Percentiles rank a stretch among this genome's conserved stretches.
These are phyloP conservation scores for Terebella lapidaria DNA, from an alignment of 2,888 invertebrate genomes.

Conservation along the genomic window DNA sequence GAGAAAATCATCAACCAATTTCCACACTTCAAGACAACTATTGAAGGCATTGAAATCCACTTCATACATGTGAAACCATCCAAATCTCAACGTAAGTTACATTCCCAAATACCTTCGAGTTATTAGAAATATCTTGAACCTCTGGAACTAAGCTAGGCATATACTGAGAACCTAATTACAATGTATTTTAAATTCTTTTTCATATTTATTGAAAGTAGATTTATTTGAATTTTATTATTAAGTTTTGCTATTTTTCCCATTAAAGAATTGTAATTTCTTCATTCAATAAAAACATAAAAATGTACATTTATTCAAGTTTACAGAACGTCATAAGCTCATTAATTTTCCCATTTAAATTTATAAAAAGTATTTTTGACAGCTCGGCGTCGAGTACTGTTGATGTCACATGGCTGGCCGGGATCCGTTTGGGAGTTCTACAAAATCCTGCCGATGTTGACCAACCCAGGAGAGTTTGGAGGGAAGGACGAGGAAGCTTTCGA, in stretches of 20 bases:
- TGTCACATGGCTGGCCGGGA: slow-evolving; percentile 84
- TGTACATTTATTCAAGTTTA: too few relatives aligned
- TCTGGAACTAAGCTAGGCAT: too few relatives aligned
- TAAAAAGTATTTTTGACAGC: too few relatives aligned
- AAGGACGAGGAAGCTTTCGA: slow-evolving; percentile 35
- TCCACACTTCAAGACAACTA: slow-evolving; percentile 70
- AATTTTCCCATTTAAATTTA: too few relatives aligned
- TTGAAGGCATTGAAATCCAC: slow-evolving; percentile 73
- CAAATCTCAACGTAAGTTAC: background rate
- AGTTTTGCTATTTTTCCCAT: too few relatives aligned
- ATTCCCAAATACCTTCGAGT: background rate
- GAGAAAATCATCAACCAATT: slow-evolving; percentile 69
- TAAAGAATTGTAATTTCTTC: too few relatives aligned
- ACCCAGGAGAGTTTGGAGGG: slow-evolving; percentile 3
- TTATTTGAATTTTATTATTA: too few relatives aligned
- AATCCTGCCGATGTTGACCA: slow-evolving; percentile 56
- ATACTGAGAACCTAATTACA: too few relatives aligned
- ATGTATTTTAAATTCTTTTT: too few relatives aligned
- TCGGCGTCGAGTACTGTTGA: slow-evolving; percentile 52
- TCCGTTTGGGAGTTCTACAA: slow-evolving; percentile 76
- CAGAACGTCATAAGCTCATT: too few relatives aligned
- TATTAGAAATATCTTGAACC: background rate
- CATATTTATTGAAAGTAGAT: background rate
- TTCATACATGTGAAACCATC: slow-evolving; percentile 67
- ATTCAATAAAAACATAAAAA: too few relatives aligned